These are phyloP conservation scores for Pogonus chalceus DNA, from an alignment of 1,140 invertebrate species.

Conservation along the genomic window DNA sequence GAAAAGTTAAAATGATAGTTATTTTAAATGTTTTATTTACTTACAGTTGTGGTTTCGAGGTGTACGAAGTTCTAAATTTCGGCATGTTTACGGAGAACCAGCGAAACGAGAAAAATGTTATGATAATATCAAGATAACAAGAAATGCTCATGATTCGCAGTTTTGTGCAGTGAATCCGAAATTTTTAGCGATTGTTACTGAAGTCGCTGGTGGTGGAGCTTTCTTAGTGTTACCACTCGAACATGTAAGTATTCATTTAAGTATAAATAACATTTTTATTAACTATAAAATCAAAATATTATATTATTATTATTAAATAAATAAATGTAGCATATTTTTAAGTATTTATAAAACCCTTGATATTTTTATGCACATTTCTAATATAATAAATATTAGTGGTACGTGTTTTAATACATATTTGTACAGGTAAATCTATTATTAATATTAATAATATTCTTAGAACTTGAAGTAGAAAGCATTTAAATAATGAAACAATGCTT, in stretches of 20 bases:
- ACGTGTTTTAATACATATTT: not conserved
- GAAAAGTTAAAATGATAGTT: no score
- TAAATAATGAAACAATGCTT: no score
- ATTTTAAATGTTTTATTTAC: no score
- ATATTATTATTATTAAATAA: conserved; percentile 9
- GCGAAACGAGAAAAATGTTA: conserved; percentile 83
- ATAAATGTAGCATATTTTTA: no score
- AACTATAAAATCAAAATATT: not conserved
- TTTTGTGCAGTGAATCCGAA: conserved; percentile 92
- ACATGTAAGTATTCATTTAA: conserved; percentile 53
- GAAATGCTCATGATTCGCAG: conserved; percentile 83
- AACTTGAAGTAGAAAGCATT: no score
- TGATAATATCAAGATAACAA: conserved; percentile 87
- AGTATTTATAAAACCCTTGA: no score
- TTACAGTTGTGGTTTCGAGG: conserved; percentile 72
- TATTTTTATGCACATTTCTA: not conserved
- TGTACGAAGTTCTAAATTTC: conserved; percentile 81
- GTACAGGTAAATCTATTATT: not conserved
- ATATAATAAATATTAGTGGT: not conserved
- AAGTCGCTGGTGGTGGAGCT: conserved; percentile 87
- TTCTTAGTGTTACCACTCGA: conserved; percentile 85
- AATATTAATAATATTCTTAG: no score
- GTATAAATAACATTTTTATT: conserved; percentile 12
- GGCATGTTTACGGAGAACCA: conserved; percentile 84
- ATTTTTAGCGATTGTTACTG: conserved; percentile 87